Conservation (phyloP, 2,797 vertebrate species). For the Sarcophilus harrisii region DNA sequence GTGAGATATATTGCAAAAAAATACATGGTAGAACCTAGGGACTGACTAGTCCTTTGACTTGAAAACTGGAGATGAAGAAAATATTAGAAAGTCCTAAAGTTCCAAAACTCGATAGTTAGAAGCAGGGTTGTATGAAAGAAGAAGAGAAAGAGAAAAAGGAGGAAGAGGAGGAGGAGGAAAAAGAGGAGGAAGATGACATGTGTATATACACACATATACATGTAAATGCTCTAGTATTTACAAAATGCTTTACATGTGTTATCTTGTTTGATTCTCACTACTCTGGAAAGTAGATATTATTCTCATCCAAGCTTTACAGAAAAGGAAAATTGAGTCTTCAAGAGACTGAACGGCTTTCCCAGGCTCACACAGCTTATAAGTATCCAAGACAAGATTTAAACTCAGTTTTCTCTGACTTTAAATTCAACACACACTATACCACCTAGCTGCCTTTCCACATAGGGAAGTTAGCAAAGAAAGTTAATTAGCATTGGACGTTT, state of each 20-base stretch:
- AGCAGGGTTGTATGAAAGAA: neutral
- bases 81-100: neutral
- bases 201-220: neutral
- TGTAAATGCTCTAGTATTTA: neutral
- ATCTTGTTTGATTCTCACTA: neutral
- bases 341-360: neutral
- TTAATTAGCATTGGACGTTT: neutral
- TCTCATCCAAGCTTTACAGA: neutral
- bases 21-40: neutral
- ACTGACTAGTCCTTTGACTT: neutral
- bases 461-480: neutral
- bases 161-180: neutral
- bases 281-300: neutral
- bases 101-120: neutral
- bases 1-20: neutral
- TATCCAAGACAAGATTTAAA: neutral
- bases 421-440: neutral
- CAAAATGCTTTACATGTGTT: neutral
- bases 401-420: neutral
- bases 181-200: neutral
- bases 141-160: neutral
- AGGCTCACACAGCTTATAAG: neutral
- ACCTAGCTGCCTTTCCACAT: neutral
- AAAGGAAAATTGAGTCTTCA: neutral
- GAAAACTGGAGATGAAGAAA: neutral